Base-by-base conservation (phyloP, 2,888 invertebrate species). In the Ophioninae sp. region DNA sequence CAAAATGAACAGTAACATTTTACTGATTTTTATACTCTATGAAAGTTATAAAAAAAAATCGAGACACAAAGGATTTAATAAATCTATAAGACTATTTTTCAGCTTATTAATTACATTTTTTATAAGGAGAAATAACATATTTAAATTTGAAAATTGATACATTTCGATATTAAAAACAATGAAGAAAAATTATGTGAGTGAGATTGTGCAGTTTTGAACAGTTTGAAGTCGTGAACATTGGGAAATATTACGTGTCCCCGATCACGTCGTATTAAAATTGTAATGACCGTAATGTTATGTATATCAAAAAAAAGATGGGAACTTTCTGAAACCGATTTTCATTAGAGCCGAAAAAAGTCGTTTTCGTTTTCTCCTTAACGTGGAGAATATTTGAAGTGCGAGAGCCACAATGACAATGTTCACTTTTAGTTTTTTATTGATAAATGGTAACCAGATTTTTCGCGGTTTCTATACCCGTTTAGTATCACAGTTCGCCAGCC, bases 371-470 rank as follows among this genome's bases (percentile, higher is more conserved):
- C 13, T 41, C n/a, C n/a, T 39, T 9, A 67, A 75, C 39, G 37
- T 58, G 59, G 39, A 17, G 59, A 13, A 65, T n/a, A 65, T 65
- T 74, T 51, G 41, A 65, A 64, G 64, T 59, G 51, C 59, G 65
- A 51, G 51, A 76, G 76, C 76, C 67, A 76, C 59, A 79, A 84
- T 81, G 81, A 84, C 81, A 78, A 84, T 75, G 73, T 77, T 77
- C 69, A 59, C 74, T 84, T 77, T 78, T 84, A 71, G 30, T 51
- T 51, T 51, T 51, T 51, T 10, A 76, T 81, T 72, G 75, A 71
- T 81, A 63, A 64, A 51, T 41, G 59, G 78, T 81, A 67, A 67
- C 61, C 72, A 51, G 61, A 76, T 83, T 51, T 51, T 17, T 51
- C 51, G 51, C 81, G 77, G 77, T 82, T 51, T 78, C 63, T 82